A percentile compares a stretch with the other conserved stretches of the same genome.
These are phyloP conservation scores for Elysia crispata DNA, from an alignment of 2,888 invertebrate species.

Conservation along the genomic window DNA sequence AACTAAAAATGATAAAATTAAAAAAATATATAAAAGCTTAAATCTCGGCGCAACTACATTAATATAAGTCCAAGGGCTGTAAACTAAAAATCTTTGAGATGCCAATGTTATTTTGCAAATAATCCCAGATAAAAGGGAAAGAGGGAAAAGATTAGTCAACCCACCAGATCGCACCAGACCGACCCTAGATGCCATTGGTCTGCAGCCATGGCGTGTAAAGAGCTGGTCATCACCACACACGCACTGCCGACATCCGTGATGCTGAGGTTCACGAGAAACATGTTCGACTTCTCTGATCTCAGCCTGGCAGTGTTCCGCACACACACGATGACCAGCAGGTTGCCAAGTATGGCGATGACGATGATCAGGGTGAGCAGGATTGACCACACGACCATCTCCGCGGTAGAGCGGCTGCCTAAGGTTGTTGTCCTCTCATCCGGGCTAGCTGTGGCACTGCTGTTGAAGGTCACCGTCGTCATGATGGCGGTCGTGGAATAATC, in stretches of 20 bases:
- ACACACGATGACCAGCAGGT: conserved; percentile 67
- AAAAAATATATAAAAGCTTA: no score
- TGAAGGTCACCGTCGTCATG: neutral
- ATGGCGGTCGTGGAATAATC: no score
- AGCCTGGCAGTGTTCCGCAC: conserved; percentile 56
- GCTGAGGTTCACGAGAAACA: conserved; percentile 72
- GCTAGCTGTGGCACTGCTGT: neutral
- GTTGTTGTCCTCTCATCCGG: no score
- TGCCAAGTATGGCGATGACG: conserved; percentile 61
- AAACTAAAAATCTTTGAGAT: no score
- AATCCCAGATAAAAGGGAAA: no score
- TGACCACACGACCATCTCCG: conserved; percentile 53
- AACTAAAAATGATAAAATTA: no score
- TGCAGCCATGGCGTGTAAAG: conserved; percentile 56
- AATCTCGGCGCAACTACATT: no score
- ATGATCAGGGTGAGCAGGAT: conserved; percentile 60
- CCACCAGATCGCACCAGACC: conserved; percentile 36
- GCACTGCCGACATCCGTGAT: conserved; percentile 69
- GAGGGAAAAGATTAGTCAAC: no score
- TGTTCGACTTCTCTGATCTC: conserved; percentile 64
- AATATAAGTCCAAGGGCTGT: no score
- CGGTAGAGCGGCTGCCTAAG: conserved; percentile 14
- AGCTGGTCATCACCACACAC: conserved; percentile 66
- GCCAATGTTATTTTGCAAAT: no score
- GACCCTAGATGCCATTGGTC: conserved; percentile 61